A percentile compares a stretch with the other conserved stretches of the same genome.
phyloP scores from a whole-genome alignment of 1,140 invertebrate species.

The Amyelois transitella region DNA sequence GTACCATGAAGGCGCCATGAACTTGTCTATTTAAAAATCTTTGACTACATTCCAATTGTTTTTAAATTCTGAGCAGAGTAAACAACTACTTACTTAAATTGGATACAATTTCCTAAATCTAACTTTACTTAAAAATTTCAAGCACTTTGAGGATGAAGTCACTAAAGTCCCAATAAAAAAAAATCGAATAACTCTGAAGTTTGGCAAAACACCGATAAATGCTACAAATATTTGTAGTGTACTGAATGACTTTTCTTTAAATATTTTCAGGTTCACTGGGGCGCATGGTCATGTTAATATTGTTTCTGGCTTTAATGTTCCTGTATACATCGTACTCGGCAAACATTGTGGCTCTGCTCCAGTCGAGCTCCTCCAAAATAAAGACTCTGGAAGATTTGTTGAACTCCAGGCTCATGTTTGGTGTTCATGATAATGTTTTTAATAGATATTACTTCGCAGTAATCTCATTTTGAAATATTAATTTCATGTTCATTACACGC shows the following conservation, averaged over 20 bases:
- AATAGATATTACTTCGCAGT: slow-evolving; percentile 80
- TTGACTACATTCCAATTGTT: no score
- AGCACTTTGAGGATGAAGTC: background rate
- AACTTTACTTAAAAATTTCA: no score
- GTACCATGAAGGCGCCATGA: slow-evolving; percentile 21
- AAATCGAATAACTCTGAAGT: no score
- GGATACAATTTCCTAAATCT: no score
- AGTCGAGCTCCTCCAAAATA: slow-evolving; percentile 78
- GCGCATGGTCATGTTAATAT: slow-evolving; percentile 70
- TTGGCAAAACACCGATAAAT: no score
- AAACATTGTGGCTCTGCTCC: slow-evolving; percentile 79
- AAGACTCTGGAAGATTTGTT: slow-evolving; percentile 75
- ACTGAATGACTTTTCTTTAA: background rate
- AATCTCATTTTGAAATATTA: slow-evolving; percentile 18
- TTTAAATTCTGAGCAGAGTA: no score
- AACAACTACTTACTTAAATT: no score
- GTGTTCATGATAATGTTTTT: slow-evolving; percentile 77
- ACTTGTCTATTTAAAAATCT: no score
- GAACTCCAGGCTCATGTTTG: slow-evolving; percentile 76
- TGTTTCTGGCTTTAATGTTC: slow-evolving; percentile 72
- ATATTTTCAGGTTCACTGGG: slow-evolving; percentile 54
- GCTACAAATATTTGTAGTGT: no score
- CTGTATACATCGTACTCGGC: slow-evolving; percentile 79
- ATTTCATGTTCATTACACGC: background rate
- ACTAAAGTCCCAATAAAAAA: no score